Conservation (phyloP, 2,113 vertebrate species). For the Lagenorhynchus albirostris region DNA sequence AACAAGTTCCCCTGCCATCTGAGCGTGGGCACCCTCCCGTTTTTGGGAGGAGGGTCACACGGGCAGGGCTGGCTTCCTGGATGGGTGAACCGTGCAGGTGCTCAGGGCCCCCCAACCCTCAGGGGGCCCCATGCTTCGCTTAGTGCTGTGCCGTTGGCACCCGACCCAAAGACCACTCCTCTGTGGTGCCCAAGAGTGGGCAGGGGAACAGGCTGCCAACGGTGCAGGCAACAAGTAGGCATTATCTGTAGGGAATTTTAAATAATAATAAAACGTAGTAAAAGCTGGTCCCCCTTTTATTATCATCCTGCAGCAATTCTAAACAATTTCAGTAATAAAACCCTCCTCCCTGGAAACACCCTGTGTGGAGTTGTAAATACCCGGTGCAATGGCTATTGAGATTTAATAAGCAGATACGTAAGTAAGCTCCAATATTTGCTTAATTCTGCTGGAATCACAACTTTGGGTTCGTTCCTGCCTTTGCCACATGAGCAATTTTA, state of each 20-base stretch:
- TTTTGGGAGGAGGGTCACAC: not conserved
- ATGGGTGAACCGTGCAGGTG: no score
- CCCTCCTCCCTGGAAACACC: no score
- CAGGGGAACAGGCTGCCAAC: rapidly evolving
- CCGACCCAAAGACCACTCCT: no score
- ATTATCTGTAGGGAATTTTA: rapidly evolving
- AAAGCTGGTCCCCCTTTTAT: not conserved
- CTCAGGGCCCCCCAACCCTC: not conserved
- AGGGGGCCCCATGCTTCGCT: no score
- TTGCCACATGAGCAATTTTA: rapidly evolving
- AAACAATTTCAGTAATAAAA: not conserved
- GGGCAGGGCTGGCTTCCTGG: no score
- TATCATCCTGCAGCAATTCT: no score
- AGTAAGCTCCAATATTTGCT: rapidly evolving
- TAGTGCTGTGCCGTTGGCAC: no score
- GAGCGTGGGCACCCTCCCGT: not conserved
- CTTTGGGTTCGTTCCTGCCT: no score
- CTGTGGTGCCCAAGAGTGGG: no score
- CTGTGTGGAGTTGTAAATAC: rapidly evolving
- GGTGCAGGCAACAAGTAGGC: not conserved
- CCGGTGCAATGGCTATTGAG: rapidly evolving
- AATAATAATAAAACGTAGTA: not conserved
- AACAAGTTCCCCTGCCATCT: rapidly evolving
- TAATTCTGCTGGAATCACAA: not conserved
- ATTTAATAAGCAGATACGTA: rapidly evolving